phyloP scores from a whole-genome alignment of 1,140 invertebrate species.

The Tyrophagus putrescentiae region DNA sequence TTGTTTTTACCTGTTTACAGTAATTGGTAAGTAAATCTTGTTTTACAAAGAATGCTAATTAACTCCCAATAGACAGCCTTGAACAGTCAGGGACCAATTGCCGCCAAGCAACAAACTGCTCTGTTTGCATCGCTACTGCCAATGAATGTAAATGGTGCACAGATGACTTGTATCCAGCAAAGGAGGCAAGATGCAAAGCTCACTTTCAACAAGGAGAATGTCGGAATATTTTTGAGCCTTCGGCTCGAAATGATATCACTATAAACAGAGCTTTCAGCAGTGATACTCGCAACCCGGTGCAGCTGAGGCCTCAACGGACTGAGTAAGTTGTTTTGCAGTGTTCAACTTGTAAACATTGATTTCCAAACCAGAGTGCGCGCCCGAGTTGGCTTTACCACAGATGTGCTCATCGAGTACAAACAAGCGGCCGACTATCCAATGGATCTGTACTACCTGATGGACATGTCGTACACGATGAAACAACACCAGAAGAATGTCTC shows the following conservation, averaged over 20 bases:
- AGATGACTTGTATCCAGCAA: not conserved
- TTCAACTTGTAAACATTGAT: not conserved
- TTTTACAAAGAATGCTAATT: too few relatives aligned
- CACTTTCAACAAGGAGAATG: not conserved
- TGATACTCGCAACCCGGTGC: not conserved
- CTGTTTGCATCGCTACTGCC: not conserved
- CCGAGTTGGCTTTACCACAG: not conserved
- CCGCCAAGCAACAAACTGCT: too few relatives aligned
- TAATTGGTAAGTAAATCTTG: too few relatives aligned
- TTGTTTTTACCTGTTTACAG: too few relatives aligned
- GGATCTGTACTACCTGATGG: constrained; percentile 74
- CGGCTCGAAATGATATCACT: not conserved
- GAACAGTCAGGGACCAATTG: too few relatives aligned
- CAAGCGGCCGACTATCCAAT: constrained; percentile 63
- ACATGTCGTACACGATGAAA: constrained; percentile 62
- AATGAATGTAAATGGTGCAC: not conserved
- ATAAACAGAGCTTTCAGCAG: not conserved
- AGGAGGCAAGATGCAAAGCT: not conserved
- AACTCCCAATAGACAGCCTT: too few relatives aligned
- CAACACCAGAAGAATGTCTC: constrained; percentile 46
- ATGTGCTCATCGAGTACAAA: constrained; percentile 35
- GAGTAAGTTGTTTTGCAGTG: not conserved
- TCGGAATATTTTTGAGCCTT: not conserved
- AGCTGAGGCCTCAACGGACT: not conserved
- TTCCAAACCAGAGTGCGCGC: not conserved